These are phyloP conservation scores for Amphipyra tragopoginis DNA, from an alignment of 2,888 invertebrate genomes.

Conservation along the genomic window DNA sequence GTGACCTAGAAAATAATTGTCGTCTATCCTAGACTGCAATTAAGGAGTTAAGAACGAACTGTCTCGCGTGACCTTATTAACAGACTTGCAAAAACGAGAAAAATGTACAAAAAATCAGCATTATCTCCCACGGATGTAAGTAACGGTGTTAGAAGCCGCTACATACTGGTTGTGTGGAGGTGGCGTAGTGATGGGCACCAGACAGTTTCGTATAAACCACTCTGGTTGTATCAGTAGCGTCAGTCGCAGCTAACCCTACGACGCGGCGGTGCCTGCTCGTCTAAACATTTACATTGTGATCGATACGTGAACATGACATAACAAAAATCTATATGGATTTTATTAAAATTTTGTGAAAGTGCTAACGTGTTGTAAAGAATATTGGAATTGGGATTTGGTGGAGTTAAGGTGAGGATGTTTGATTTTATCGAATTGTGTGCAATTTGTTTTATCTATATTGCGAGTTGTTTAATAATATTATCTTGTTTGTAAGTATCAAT, in stretches of 20 bases:
- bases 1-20: slow-evolving; percentile 10
- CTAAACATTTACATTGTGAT: slow-evolving; percentile 39
- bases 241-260: slow-evolving; percentile 55
- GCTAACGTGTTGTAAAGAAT: slow-evolving; percentile 38
- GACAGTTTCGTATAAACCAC: slow-evolving; percentile 57
- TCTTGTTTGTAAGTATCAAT: background rate
- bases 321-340: slow-evolving; percentile 14
- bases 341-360: slow-evolving; percentile 50
- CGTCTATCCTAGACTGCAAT: background rate
- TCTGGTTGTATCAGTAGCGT: slow-evolving; percentile 48
- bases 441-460: background rate
- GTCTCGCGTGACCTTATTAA: slow-evolving; percentile 12
- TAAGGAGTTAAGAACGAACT: slow-evolving; percentile 13
- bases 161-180: slow-evolving; percentile 50
- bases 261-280: slow-evolving; percentile 47
- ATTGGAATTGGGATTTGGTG: slow-evolving; percentile 46
- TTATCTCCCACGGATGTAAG: slow-evolving; percentile 47
- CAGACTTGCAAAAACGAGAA: slow-evolving; percentile 10
- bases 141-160: slow-evolving; percentile 58
- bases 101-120: slow-evolving; percentile 23
- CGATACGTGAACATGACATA: slow-evolving; percentile 52
- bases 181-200: slow-evolving; percentile 50
- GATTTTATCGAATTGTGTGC: background rate
- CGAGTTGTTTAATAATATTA: background rate
- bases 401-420: slow-evolving; percentile 46